A percentile compares a stretch with the other conserved stretches of the same genome.
Conservation (phyloP, 35 echinoderm and acorn worm genomes). For the Lytechinus pictus region DNA sequence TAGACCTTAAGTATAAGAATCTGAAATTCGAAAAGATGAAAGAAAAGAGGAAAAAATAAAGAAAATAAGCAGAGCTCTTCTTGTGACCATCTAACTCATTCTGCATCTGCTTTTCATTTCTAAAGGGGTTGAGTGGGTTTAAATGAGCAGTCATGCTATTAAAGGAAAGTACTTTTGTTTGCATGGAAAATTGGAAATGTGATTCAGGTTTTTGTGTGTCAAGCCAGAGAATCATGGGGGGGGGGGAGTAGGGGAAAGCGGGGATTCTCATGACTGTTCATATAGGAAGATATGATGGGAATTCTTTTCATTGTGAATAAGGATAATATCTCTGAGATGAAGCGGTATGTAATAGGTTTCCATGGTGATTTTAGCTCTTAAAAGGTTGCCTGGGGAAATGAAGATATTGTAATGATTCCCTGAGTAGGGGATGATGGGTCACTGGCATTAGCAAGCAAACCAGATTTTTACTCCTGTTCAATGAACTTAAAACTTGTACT, state of each 20-base stretch:
- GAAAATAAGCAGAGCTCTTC: too few relatives aligned
- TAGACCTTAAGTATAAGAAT: too few relatives aligned
- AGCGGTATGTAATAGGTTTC: neutral
- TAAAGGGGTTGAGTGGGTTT: neutral
- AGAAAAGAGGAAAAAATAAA: too few relatives aligned
- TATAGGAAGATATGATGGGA: too few relatives aligned
- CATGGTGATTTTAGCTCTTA: neutral
- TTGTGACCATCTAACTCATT: neutral
- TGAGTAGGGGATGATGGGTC: neutral
- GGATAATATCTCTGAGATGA: neutral
- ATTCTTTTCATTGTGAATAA: too few relatives aligned
- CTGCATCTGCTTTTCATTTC: neutral
- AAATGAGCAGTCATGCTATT: neutral
- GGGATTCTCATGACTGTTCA: too few relatives aligned
- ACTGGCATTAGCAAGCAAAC: neutral
- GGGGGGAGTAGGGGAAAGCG: too few relatives aligned
- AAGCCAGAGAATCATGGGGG: too few relatives aligned
- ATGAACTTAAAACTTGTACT: neutral
- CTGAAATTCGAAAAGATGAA: too few relatives aligned
- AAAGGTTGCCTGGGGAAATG: conserved; percentile 24
- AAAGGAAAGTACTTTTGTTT: neutral
- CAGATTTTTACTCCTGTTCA: neutral
- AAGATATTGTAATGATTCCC: conserved; percentile 18
- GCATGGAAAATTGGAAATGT: neutral
- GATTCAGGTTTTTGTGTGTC: too few relatives aligned